Evolutionary conservation across 2,113 vertebrate genomes (phyloP).

Genomic region (Carollia perspicillata): DNA sequence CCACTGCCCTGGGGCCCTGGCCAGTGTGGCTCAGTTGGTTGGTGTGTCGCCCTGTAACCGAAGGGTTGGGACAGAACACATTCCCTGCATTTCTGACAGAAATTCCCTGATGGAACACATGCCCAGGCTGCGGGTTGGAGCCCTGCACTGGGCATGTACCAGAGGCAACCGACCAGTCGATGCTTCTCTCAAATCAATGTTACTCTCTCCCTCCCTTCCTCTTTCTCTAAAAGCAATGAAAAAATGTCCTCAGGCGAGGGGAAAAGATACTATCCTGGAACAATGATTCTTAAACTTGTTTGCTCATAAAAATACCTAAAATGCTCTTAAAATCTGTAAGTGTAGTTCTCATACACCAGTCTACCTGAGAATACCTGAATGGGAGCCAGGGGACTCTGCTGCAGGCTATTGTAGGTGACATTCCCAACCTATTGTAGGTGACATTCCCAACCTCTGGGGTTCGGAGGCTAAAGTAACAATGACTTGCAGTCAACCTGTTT

Average conservation of each 20-base stretch:
- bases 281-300: not conserved
- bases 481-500: not conserved
- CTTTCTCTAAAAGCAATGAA: too few species aligned
- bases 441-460: not conserved
- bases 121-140: not conserved
- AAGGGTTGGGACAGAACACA: too few species aligned
- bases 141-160: too few species aligned
- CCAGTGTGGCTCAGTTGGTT: not conserved
- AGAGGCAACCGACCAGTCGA: not conserved
- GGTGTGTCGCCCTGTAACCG: not conserved
- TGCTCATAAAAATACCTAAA: not conserved
- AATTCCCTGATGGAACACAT: too few species aligned
- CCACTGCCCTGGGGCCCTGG: not conserved
- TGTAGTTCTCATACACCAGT: not conserved
- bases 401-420: not conserved
- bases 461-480: not conserved
- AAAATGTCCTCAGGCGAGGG: too few species aligned
- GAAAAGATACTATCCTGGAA: not conserved
- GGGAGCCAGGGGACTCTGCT: not conserved
- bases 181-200: too few species aligned
- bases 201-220: too few species aligned
- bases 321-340: not conserved
- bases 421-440: not conserved
- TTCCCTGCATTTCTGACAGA: too few species aligned
- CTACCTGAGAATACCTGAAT: not conserved